Percentiles rank a stretch among this genome's conserved stretches.
Evolutionary conservation across 1,140 invertebrate genomes (phyloP).

Genomic region (Hormaphis cornu): DNA sequence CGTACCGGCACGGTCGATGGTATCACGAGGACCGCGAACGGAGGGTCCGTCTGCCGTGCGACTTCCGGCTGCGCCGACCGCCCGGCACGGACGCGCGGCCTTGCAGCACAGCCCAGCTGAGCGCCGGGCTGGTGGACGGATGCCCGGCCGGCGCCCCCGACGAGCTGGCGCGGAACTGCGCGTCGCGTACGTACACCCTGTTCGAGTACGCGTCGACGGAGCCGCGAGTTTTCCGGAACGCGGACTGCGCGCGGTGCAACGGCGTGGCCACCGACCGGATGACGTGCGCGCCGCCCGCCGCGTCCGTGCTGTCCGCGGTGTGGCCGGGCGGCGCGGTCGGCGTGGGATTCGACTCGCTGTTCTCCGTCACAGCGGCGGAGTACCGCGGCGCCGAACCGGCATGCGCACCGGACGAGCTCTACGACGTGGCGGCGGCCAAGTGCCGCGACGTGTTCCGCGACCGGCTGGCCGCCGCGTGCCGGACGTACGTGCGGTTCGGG

Average conservation of each 20-base stretch:
- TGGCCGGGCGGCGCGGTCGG: background rate
- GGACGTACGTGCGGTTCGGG: background rate
- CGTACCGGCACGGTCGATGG: background rate
- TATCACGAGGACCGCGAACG: background rate
- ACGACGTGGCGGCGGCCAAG: background rate
- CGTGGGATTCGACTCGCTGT: background rate
- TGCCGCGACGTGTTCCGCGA: slow-evolving; percentile 9
- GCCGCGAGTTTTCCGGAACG: background rate
- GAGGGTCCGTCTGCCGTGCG: background rate
- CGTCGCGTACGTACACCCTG: background rate
- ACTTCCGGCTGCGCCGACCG: background rate
- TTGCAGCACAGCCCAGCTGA: background rate
- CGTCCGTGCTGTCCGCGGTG: background rate
- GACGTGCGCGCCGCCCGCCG: background rate
- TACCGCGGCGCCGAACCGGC: background rate
- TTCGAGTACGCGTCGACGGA: background rate
- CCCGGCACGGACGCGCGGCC: background rate
- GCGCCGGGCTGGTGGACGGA: background rate
- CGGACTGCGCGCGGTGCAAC: slow-evolving; percentile 26
- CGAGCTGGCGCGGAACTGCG: background rate
- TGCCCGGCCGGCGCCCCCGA: background rate
- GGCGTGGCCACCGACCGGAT: background rate
- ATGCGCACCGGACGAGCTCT: background rate
- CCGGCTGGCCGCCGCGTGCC: background rate
- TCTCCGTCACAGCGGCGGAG: background rate